Base-by-base conservation (phyloP, 2,113 vertebrate species). In the Tragelaphus imberbis region DNA sequence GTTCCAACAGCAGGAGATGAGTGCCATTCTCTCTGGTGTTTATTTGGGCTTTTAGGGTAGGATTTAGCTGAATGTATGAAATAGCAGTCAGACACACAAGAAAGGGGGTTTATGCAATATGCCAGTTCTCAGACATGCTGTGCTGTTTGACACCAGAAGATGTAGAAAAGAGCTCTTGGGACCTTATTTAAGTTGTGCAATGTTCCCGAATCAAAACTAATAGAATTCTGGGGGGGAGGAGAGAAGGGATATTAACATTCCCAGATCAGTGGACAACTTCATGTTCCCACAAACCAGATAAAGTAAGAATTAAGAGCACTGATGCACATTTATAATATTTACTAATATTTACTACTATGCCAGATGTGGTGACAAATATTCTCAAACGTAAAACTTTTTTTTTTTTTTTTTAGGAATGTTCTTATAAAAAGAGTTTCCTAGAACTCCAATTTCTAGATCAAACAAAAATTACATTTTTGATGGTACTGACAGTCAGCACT, bases 1-100 rank as follows among this genome's bases (percentile, higher is more conserved):
- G 5, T 36, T 49, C 33, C n/a, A 82, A 5, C 28, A 58, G 13
- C 3, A 3, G 0, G 7, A 4, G 11, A 2, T 3, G 16, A 53
- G 40, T 0, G 1, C 56, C 1, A 0, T 7, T 23, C 8, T 14
- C 53, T 28, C 5, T 12, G 28, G 4, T 12, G 23, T 11, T 14
- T 14, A 47, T 40, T 27, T 47, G 27, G 63, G 44, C 3, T 33
- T 36, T 13, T 3, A 9, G 21, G 19, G 68, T 75, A 75, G 15
- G 40, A 30, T n/a, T 5, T 3, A 21, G 23, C 7, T 15, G 61
- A n/a, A 27, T 10, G 3, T 13, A 2, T 10, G 19, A 30, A 23
- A 23, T 17, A 14, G 14, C 15, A 53, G n/a, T 14, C 25, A 68
- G 44, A 33, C 7, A 15, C 4, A 6, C 3, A 11, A 61, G 8